Evolutionary conservation across 2,888 invertebrate genomes (phyloP), one percentile per base, ranked within the genome.

Genomic region (Entomobrya multifasciata): DNA sequence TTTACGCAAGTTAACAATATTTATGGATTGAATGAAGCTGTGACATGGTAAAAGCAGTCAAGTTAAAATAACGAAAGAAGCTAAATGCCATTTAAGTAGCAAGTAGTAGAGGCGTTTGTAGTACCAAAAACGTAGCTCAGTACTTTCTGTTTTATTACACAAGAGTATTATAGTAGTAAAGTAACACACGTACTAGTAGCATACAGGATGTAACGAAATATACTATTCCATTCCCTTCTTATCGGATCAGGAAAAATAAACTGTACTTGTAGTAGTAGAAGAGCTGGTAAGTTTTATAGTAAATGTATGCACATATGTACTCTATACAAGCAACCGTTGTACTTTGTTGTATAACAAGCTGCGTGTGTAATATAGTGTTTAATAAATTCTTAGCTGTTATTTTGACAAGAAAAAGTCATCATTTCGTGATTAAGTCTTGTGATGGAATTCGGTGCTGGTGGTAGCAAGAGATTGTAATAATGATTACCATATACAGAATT

Each of bases 11-110:
- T 20, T 17, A n/a, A n/a, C 30, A 77, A 77, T 60, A 77, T 77
- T 77, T 77, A 77, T 57, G 77, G 77, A 60, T 77, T 77, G 60
- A 30, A 52, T 49, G 74, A 41, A 47, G 72, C 22, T 67, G n/a
- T 30, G 22, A 17, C 36, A 55, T 49, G 76, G 76, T 11, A 55
- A 60, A 36, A n/a, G 36, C 20, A 30, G 36, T 55, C 41, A 25
- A 52, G 74, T 25, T 47, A 17, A 27, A n/a, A n/a, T n/a, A n/a
- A 77, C 13, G 41, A 76, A 57, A 11, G 41, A 55, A 72, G 47
- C 25, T 17, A n/a, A n/a, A n/a, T n/a, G n/a, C 70, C 70, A 70
- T 36, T 70, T 20, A 30, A 27, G 36, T 70, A 70, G 36, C 70
- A 44, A 44, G 44, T 70, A n/a, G 44, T 5, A 41, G 47, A 47